Evolutionary conservation across 2,797 vertebrate species (phyloP).

Genomic region (Lithobates pipiens): DNA sequence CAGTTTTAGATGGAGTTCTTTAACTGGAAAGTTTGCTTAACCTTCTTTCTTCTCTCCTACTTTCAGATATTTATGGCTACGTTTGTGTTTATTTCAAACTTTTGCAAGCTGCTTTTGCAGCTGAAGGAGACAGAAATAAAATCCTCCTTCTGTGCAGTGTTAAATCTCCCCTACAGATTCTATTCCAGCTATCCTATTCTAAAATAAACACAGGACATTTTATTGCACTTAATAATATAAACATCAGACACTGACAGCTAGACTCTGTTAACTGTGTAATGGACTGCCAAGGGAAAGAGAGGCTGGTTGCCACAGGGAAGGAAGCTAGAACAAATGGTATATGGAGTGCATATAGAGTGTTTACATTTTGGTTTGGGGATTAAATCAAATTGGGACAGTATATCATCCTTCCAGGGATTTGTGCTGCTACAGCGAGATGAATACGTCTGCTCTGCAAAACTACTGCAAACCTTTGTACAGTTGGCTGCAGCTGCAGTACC

Average conservation of each 20-base stretch:
- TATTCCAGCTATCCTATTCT: conserved; percentile 36
- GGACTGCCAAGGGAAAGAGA: conserved; percentile 13
- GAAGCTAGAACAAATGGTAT: background rate
- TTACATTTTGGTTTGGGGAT: conserved; percentile 6
- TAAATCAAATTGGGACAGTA: background rate
- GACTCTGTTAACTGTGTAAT: conserved; percentile 29
- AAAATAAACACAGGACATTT: conserved; percentile 49
- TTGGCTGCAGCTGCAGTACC: background rate
- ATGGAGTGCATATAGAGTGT: background rate
- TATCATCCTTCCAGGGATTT: conserved; percentile 11
- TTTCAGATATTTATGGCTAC: background rate
- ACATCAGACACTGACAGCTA: conserved; percentile 27
- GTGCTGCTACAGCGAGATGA: background rate
- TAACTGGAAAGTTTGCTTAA: background rate
- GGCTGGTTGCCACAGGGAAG: background rate
- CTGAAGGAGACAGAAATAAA: background rate
- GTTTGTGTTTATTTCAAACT: background rate
- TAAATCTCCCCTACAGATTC: conserved; percentile 28
- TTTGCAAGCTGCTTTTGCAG: background rate
- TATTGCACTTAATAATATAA: conserved; percentile 49
- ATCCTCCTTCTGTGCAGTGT: background rate
- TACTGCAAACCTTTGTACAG: background rate
- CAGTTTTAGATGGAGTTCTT: background rate
- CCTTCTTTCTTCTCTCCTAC: background rate
- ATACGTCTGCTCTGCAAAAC: background rate